Percentiles rank a stretch among this genome's conserved stretches.
Evolutionary conservation across 2,113 vertebrate genomes (phyloP).

Genomic region (Archocentrus centrarchus): DNA sequence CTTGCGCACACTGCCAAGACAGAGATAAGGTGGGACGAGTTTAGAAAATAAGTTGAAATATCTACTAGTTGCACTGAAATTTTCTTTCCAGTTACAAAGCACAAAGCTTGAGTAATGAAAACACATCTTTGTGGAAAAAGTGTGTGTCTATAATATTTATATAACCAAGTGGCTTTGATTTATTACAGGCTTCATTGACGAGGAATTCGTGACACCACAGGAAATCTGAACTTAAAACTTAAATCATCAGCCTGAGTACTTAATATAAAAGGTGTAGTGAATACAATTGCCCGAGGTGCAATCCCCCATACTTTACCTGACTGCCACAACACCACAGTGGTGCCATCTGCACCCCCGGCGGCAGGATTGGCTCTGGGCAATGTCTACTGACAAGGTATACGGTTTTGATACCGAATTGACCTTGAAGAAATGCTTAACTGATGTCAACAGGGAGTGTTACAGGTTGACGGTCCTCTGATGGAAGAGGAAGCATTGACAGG

Average conservation of each 20-base stretch:
- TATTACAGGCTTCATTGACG: conserved; percentile 77
- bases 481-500: conserved; percentile 76
- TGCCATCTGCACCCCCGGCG: conserved; percentile 40
- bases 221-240: conserved; percentile 61
- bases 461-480: conserved; percentile 72
- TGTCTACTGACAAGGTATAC: conserved; percentile 90
- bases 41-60: not conserved
- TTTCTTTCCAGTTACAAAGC: not conserved
- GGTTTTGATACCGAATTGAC: conserved; percentile 91
- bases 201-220: conserved; percentile 80
- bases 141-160: not conserved
- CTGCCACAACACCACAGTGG: conserved; percentile 22
- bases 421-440: conserved; percentile 81
- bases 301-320: conserved; percentile 69
- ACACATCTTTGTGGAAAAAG: not conserved
- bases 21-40: not conserved
- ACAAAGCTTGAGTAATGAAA: not conserved
- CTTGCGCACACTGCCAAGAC: conserved; percentile 86
- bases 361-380: conserved; percentile 80
- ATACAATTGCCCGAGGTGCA: conserved; percentile 77
- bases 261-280: not conserved
- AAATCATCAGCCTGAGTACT: conserved; percentile 74
- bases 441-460: conserved; percentile 68
- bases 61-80: not conserved
- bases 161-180: conserved; percentile 3